Conservation (phyloP, 2,888 invertebrate species). For the Cyaniris semiargus region DNA sequence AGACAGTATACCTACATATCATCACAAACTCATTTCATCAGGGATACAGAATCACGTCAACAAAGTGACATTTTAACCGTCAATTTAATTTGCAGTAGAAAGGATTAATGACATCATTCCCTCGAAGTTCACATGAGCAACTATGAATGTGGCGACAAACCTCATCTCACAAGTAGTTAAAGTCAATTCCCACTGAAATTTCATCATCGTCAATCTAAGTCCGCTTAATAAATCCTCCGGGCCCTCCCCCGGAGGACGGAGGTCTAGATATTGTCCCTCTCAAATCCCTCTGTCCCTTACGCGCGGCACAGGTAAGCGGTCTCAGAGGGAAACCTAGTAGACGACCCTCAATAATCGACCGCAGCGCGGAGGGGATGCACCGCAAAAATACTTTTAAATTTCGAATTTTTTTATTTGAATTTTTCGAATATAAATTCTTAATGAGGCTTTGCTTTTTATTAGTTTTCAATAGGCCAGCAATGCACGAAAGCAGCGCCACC, state of each 20-base stretch:
- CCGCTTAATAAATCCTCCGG: conserved; percentile 75
- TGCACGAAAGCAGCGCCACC: conserved; percentile 68
- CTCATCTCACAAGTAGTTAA: conserved; percentile 69
- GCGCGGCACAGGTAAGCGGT: conserved; percentile 57
- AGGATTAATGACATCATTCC: conserved; percentile 26
- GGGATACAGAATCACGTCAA: neutral
- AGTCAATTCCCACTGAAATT: conserved; percentile 79
- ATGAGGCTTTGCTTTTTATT: neutral
- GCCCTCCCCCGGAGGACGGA: conserved; percentile 64
- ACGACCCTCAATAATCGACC: conserved; percentile 57
- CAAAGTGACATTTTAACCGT: neutral
- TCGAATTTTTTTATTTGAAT: conserved; percentile 37
- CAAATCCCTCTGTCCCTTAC: conserved; percentile 68
- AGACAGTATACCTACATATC: too few species aligned
- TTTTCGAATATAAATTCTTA: conserved; percentile 31
- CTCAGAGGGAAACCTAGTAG: conserved; percentile 64
- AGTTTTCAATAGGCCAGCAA: conserved; percentile 40
- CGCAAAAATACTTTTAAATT: conserved; percentile 41
- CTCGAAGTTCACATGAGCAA: conserved; percentile 46
- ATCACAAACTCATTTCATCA: too few species aligned
- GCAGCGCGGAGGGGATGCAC: conserved; percentile 41
- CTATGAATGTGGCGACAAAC: conserved; percentile 70
- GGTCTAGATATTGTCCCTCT: conserved; percentile 70
- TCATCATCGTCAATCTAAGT: conserved; percentile 78
- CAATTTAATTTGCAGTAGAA: conserved; percentile 2